phyloP scores from a whole-genome alignment of 2,888 invertebrate genomes.

The Tineola bisselliella region DNA sequence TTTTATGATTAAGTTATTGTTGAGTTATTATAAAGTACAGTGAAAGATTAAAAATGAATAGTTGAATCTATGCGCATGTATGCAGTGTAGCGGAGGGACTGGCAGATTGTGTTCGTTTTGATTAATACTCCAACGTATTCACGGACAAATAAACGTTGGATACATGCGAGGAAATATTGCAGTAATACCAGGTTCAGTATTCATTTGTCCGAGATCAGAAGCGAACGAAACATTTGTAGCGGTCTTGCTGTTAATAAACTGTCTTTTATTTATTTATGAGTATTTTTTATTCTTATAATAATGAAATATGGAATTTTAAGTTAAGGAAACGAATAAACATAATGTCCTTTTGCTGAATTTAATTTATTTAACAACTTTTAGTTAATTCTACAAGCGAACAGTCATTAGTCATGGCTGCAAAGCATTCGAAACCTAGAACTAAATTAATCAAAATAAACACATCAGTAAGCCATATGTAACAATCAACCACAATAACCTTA shows the following conservation, averaged over 20 bases:
- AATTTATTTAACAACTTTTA: too few species aligned
- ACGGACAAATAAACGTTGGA: slow-evolving; percentile 40
- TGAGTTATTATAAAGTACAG: neutral
- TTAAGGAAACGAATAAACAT: too few species aligned
- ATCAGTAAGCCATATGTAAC: too few species aligned
- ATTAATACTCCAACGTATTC: slow-evolving; percentile 43
- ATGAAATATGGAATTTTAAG: too few species aligned
- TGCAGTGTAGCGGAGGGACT: neutral
- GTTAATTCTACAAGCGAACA: too few species aligned
- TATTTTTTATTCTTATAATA: too few species aligned
- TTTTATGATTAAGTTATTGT: neutral
- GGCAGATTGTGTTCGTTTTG: slow-evolving; percentile 34
- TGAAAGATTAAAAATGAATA: neutral
- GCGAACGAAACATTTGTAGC: slow-evolving; percentile 26
- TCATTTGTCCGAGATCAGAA: slow-evolving; percentile 45
- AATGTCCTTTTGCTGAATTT: too few species aligned
- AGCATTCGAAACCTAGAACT: too few species aligned
- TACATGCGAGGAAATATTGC: slow-evolving; percentile 31
- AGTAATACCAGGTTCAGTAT: slow-evolving; percentile 43
- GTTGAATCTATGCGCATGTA: neutral
- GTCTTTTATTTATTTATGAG: neutral
- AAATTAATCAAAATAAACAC: too few species aligned
- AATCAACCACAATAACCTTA: too few species aligned
- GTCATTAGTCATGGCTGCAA: too few species aligned
- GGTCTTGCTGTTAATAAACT: neutral